Evolutionary conservation across 2,113 vertebrate genomes (phyloP).

Genomic region (Etia nguti): DNA sequence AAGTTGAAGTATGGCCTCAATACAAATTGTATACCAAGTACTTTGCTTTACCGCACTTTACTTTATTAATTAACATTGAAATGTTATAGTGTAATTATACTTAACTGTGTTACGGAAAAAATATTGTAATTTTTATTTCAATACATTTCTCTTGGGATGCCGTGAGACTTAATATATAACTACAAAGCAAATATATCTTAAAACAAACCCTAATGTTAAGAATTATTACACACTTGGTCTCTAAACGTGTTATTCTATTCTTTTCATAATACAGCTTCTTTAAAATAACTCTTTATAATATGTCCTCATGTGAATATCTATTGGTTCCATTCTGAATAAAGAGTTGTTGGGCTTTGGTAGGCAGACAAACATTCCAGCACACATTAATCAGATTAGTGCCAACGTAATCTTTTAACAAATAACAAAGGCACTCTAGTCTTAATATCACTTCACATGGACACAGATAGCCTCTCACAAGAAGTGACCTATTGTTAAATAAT

Average conservation of each 20-base stretch:
- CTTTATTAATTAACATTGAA: not conserved
- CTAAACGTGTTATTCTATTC: not conserved
- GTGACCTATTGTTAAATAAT: not conserved
- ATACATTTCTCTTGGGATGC: not conserved
- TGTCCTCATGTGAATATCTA: not conserved
- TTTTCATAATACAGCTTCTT: not conserved
- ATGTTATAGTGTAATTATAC: not conserved
- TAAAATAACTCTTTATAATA: not conserved
- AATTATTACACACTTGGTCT: not conserved
- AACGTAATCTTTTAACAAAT: not conserved
- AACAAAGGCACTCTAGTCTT: not conserved
- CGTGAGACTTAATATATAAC: not conserved
- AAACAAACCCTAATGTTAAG: not conserved
- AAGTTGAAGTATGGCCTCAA: not conserved
- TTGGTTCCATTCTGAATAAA: not conserved
- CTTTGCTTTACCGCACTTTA: not conserved
- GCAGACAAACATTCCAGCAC: not conserved
- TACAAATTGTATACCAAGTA: not conserved
- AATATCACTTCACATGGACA: not conserved
- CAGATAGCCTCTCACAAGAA: not conserved
- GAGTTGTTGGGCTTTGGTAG: no score
- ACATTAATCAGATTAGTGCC: not conserved
- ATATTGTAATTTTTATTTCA: not conserved
- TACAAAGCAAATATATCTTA: not conserved
- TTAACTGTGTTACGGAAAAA: not conserved